Percentiles rank a stretch among this genome's conserved stretches.
phyloP scores from a whole-genome alignment of 2,888 invertebrate genomes.

The Chouioia cunea region DNA sequence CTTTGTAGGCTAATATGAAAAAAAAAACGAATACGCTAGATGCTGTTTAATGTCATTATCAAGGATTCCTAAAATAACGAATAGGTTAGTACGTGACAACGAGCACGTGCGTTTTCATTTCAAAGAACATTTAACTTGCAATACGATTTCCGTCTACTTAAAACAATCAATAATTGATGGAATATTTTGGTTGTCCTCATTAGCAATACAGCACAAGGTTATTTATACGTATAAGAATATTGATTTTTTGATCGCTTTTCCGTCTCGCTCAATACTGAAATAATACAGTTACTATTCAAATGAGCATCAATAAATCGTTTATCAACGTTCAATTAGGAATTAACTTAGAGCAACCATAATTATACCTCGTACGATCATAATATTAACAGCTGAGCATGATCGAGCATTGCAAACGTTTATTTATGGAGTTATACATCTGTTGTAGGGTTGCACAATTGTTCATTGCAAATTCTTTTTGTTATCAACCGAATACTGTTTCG shows the following conservation, averaged over 20 bases:
- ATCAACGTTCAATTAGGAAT: conserved; percentile 27
- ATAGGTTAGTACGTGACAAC: conserved; percentile 54
- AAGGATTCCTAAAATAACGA: conserved; percentile 52
- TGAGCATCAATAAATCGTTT: conserved; percentile 21
- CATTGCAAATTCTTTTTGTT: too few relatives aligned
- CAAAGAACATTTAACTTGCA: conserved; percentile 30
- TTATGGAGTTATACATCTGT: neutral
- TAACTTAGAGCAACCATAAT: conserved; percentile 1
- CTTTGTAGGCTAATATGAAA: neutral
- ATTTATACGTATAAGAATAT: too few relatives aligned
- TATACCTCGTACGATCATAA: conserved; percentile 23
- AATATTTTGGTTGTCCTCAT: conserved; percentile 6
- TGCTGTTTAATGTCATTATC: conserved; percentile 54
- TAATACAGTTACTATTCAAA: too few relatives aligned
- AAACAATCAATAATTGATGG: neutral
- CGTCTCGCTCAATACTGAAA: too few relatives aligned
- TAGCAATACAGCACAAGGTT: neutral
- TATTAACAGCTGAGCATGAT: conserved; percentile 9
- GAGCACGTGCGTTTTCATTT: conserved; percentile 49
- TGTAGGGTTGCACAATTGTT: too few relatives aligned
- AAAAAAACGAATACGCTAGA: conserved; percentile 41
- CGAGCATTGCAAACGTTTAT: conserved; percentile 1
- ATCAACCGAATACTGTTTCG: too few relatives aligned
- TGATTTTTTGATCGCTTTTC: too few relatives aligned
- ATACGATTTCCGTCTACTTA: conserved; percentile 23